Evolutionary conservation across 2,113 vertebrate genomes (phyloP).

Genomic region (Pristiophorus japonicus): DNA sequence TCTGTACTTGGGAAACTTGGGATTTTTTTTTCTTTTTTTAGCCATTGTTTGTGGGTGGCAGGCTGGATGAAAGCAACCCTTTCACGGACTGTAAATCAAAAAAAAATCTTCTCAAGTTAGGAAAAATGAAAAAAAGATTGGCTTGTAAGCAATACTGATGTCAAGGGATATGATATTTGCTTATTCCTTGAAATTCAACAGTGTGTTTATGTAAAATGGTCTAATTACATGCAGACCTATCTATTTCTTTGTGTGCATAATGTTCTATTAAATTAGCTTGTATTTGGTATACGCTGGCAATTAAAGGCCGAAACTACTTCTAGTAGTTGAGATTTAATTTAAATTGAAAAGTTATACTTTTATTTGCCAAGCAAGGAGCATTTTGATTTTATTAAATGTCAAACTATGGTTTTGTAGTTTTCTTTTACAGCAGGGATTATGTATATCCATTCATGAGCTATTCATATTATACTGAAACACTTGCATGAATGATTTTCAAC

Average conservation of each 20-base stretch:
- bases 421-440: constrained; percentile 3
- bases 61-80: constrained; percentile 36
- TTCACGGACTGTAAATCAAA: constrained; percentile 37
- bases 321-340: neutral
- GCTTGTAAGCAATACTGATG: constrained; percentile 30
- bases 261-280: constrained; percentile 12
- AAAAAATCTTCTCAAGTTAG: constrained; percentile 27
- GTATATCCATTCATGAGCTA: neutral
- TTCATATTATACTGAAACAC: neutral
- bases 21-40: constrained; percentile 22
- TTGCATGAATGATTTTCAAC: neutral
- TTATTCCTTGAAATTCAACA: constrained; percentile 38
- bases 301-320: neutral
- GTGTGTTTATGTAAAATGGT: constrained; percentile 30
- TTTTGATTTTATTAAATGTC: constrained; percentile 20
- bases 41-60: constrained; percentile 38
- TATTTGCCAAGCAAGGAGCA: neutral
- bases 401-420: neutral
- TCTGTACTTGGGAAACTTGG: constrained; percentile 20
- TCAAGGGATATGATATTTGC: constrained; percentile 36
- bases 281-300: neutral
- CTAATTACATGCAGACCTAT: constrained; percentile 36
- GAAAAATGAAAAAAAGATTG: constrained; percentile 31
- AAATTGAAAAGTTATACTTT: constrained; percentile 8
- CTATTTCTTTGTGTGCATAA: constrained; percentile 27